Base-by-base conservation (phyloP, 2,797 vertebrate species). In the Neomorphus geoffroyi region DNA sequence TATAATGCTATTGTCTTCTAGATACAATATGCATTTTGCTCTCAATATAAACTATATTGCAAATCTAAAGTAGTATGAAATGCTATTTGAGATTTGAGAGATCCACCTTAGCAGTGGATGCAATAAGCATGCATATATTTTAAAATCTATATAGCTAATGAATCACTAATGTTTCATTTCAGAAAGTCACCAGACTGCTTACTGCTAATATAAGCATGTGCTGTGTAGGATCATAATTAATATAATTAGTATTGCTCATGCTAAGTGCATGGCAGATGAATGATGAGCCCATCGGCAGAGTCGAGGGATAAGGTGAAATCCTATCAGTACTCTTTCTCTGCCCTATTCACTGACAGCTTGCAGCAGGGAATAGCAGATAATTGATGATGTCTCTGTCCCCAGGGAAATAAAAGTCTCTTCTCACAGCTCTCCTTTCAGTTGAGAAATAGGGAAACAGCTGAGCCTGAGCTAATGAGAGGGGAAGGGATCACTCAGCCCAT, bases 391-490 rank as follows among this genome's bases (percentile, higher is more conserved):
- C 88, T 94, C 78, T 92, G 91, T 95, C 96, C 89, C 43, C 19
- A 7, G 92, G 96, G 97, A 96, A 96, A 96, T 85, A 83, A 95
- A 96, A 96, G 86, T 89, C 58, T 85, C 73, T 16, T 75, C 51
- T 90, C 82, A 32, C 73, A 75, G 80, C 84, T 96, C 89, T 91
- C 60, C 86, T 96, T 96, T 94, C 85, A 72, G 94, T 85, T 75
- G 94, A 85, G 84, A 92, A 82, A 87, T 5, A 1, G 53, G 69
- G 75, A 65, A 94, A 94, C 96, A 97, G 95, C 96, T 96, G 96
- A 95, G 93, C 91, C 94, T 72, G 19, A 7, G 74, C 53, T 96
- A 96, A 96, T 96, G 86, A 96, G 86, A 57, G 61, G 72, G 93
- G 80, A 96, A 97, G 87, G 51, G 81, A 85, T 61, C 56, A 14